Percentiles rank a stretch among this genome's conserved stretches.
These are phyloP conservation scores for Eciton burchellii DNA, from an alignment of 1,140 invertebrate species.

Conservation along the genomic window DNA sequence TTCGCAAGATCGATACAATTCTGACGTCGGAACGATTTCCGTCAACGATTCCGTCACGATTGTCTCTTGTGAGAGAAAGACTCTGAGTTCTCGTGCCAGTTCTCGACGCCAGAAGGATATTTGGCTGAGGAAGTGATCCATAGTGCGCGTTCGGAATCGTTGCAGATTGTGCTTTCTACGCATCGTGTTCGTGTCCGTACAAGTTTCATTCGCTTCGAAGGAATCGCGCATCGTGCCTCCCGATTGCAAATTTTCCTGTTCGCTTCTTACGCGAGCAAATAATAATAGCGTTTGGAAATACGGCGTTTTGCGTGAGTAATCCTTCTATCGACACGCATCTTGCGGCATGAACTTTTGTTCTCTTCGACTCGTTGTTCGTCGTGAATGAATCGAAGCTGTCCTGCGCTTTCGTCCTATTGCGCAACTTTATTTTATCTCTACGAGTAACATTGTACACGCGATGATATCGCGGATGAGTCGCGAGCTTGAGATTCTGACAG, in stretches of 20 bases:
- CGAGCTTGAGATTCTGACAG: neutral
- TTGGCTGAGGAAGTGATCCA: neutral
- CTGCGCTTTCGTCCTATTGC: neutral
- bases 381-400: neutral
- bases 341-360: neutral
- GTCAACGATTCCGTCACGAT: neutral
- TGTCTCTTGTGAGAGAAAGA: neutral
- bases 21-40: neutral
- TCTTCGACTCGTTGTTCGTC: neutral
- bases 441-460: no score
- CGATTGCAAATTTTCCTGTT: neutral
- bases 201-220: neutral
- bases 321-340: neutral
- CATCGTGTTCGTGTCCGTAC: neutral
- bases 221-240: neutral
- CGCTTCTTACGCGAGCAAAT: constrained; percentile 6
- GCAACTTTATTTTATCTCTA: no score
- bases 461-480: neutral
- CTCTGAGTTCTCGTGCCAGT: neutral
- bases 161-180: constrained; percentile 16
- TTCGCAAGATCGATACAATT: neutral
- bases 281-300: neutral
- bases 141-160: constrained; percentile 2
- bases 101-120: neutral
- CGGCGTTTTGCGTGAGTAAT: constrained; percentile 20